Conservation (phyloP, 2,113 vertebrate genomes). For the Cyprinodon tularosa region DNA sequence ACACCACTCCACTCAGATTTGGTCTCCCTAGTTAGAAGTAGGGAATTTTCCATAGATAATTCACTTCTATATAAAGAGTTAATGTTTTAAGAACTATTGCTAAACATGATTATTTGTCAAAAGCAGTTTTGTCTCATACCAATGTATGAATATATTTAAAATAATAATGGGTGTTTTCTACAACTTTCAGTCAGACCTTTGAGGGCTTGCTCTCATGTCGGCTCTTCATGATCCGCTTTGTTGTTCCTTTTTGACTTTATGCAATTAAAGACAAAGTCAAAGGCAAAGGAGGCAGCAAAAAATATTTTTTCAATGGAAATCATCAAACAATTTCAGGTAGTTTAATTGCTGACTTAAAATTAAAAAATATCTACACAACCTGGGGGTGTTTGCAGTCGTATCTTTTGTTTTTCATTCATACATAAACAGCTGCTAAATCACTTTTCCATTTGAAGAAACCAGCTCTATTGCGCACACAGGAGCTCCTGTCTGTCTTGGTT, state of each 20-base stretch:
- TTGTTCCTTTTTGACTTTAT: too few species aligned
- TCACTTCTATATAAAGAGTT: background rate
- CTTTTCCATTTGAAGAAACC: background rate
- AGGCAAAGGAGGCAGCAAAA: background rate
- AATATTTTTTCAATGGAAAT: background rate
- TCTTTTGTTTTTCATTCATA: background rate
- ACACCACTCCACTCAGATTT: too few species aligned
- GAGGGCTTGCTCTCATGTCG: too few species aligned
- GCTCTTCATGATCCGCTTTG: too few species aligned
- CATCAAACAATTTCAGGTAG: background rate
- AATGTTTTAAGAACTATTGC: too few species aligned
- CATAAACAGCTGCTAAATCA: background rate
- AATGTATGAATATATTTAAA: too few species aligned
- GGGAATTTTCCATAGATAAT: background rate
- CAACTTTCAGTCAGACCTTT: too few species aligned
- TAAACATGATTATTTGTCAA: too few species aligned
- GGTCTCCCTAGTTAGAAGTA: too few species aligned
- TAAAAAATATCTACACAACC: background rate
- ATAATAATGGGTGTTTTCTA: too few species aligned
- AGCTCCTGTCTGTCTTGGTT: background rate
- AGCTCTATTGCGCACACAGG: background rate
- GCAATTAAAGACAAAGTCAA: too few species aligned
- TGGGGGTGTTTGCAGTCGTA: background rate
- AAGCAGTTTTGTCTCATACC: too few species aligned
- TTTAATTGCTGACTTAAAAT: background rate